Conservation (phyloP, 2,113 vertebrate species). For the Myotis yumanensis region DNA sequence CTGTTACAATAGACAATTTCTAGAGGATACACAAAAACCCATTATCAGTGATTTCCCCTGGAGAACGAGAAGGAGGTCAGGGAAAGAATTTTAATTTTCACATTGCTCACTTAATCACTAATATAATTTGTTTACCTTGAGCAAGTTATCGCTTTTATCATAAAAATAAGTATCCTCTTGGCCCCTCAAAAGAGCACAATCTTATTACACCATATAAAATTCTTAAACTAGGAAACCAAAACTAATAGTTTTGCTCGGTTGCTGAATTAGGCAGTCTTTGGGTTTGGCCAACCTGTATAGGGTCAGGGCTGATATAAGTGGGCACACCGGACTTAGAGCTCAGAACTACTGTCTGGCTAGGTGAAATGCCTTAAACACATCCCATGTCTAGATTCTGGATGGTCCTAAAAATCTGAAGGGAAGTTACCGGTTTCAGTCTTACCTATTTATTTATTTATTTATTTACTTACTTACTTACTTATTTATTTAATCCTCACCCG, state of each 20-base stretch:
- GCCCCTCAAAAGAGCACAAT: background rate
- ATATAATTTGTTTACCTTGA: constrained; percentile 13
- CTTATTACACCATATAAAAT: background rate
- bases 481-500: too few species aligned
- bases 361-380: background rate
- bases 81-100: constrained; percentile 46
- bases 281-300: background rate
- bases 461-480: too few species aligned
- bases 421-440: background rate
- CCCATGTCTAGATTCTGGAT: background rate
- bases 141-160: background rate
- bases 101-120: constrained; percentile 7
- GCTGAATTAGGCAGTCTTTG: background rate
- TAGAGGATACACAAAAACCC: background rate
- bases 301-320: background rate
- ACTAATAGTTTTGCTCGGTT: background rate
- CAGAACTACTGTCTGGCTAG: background rate
- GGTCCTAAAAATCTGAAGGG: background rate
- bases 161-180: background rate
- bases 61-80: background rate
- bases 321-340: background rate
- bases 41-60: background rate
- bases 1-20: background rate
- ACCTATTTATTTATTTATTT: background rate
- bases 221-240: background rate